Conservation (phyloP, 1,140 invertebrate species). For the Drosophila pruinosa region DNA sequence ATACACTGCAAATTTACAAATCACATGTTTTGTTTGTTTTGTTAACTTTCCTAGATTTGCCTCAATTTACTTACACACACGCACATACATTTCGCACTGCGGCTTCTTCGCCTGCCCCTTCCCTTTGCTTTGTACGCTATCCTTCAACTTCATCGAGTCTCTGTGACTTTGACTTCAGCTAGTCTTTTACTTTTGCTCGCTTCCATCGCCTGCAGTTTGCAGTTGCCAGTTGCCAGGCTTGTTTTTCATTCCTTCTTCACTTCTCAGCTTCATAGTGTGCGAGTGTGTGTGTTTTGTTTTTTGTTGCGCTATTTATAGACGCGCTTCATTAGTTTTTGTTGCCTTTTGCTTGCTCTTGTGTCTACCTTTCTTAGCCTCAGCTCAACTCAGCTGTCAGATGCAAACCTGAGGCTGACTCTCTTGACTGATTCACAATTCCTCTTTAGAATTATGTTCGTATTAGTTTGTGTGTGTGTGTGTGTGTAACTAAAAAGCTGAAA, state of each 20-base stretch:
- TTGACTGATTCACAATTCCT: conserved; percentile 13
- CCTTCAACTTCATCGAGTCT: conserved; percentile 6
- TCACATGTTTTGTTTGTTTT: not conserved
- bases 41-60: conserved; percentile 2
- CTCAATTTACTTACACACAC: not conserved
- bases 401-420: conserved; percentile 25
- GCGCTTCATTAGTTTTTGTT: conserved; percentile 38
- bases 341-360: conserved; percentile 18
- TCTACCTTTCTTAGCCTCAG: conserved; percentile 3
- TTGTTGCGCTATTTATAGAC: conserved; percentile 42
- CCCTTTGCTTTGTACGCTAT: not conserved
- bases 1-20: not conserved
- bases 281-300: not conserved
- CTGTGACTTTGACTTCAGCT: conserved; percentile 31
- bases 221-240: conserved; percentile 16
- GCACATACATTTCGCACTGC: not conserved
- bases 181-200: conserved; percentile 8
- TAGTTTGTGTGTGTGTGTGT: not conserved
- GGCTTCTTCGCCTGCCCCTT: not conserved
- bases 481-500: conserved; percentile 7
- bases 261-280: not conserved
- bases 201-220: conserved; percentile 17
- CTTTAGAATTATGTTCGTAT: conserved; percentile 16
- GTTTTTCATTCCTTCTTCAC: conserved; percentile 6
- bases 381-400: conserved; percentile 33